These are phyloP conservation scores for Callopanchax toddi DNA, from an alignment of 2,113 vertebrate species.

Conservation along the genomic window DNA sequence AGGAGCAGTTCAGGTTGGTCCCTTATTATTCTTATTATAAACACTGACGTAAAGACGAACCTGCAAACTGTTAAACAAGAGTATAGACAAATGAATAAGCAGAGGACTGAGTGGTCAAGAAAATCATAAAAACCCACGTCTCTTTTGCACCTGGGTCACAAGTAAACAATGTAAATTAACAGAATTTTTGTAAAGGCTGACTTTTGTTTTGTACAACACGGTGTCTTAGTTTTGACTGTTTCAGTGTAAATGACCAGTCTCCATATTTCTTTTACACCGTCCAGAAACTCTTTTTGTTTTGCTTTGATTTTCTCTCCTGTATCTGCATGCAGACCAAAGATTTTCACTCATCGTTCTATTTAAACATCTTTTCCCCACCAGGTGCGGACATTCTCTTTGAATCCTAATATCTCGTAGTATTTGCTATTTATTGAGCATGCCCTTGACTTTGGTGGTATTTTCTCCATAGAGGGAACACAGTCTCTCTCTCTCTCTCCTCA, in stretches of 20 bases:
- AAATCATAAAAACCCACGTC: no score
- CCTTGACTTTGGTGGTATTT: constrained; percentile 22
- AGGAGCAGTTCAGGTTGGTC: constrained; percentile 87
- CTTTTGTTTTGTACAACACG: no score
- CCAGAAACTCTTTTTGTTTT: constrained; percentile 4
- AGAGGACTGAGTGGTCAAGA: no score
- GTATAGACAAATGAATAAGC: no score
- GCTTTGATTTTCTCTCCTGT: background rate
- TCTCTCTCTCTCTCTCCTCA: background rate
- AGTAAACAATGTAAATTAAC: no score
- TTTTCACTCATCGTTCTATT: constrained; percentile 3
- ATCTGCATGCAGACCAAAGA: constrained; percentile 6
- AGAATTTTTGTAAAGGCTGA: no score
- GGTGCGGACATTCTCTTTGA: background rate
- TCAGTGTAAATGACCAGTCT: background rate
- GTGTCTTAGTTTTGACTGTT: constrained; percentile 1
- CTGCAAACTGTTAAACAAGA: background rate
- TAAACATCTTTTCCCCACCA: constrained; percentile 7
- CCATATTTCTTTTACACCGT: background rate
- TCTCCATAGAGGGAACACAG: constrained; percentile 6
- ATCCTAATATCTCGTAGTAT: constrained; percentile 22
- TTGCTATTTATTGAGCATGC: constrained; percentile 7
- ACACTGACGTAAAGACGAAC: no score
- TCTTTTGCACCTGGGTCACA: no score
- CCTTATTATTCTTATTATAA: background rate